Base-by-base conservation (phyloP, 2,113 vertebrate genomes). In the Heterochromis multidens region DNA sequence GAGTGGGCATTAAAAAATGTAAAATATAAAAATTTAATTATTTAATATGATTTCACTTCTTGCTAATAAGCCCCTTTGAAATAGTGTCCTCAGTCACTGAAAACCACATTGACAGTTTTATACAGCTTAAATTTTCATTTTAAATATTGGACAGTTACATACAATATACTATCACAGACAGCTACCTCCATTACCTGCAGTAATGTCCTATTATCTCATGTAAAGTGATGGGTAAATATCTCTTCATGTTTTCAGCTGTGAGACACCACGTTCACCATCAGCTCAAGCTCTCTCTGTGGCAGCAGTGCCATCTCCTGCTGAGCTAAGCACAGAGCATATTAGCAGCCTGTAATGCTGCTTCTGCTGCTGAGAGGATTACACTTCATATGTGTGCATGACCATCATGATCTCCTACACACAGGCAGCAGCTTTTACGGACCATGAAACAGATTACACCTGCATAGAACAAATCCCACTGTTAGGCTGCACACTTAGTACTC, bases 221-320 rank as follows among this genome's bases (percentile, higher is more conserved):
- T 49, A 21, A 43, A 21, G 80, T 16, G 12, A 56, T 19, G 35
- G 33, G 25, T 52, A 33, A 37, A 49, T 35, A 27, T 21, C 77
- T 60, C 35, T 11, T 33, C 29, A 6, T 31, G 23, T 52, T 80
- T 17, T 60, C 19, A 77, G 25, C 70, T 62, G 0, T 19, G 56
- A 11, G 14, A 31, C 67, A 33, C 3, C 81, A 43, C 43, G 37
- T 27, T 83, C 67, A 3, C 7, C 62, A 14, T 52, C 35, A 46
- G 62, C 82, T 82, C 79, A 72, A 1, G 2, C 59, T 61, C 19
- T 86, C 9, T 79, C 67, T 78, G 84, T 84, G 72, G 78, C 87
- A 92, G 82, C 91, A 92, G 88, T 93, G 92, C 92, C 95, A 89
- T 87, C 94, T 95, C 87, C 86, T 93, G 94, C 87, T 94, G 90